Percentiles rank a stretch among this genome's conserved stretches.
phyloP scores from a whole-genome alignment of 2,797 vertebrate species.

The Ispidina picta region DNA sequence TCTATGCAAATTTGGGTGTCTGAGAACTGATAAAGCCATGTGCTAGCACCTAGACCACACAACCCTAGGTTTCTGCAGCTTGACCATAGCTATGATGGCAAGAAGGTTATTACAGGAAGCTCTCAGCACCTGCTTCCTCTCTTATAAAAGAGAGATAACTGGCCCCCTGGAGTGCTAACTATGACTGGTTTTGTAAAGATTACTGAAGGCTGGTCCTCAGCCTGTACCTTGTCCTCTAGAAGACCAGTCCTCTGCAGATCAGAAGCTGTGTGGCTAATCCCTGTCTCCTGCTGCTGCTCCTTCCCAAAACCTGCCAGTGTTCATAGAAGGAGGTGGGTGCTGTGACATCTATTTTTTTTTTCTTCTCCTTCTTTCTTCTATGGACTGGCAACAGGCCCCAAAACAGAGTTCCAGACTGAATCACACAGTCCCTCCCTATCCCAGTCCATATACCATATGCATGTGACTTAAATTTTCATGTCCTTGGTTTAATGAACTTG shows the following conservation, averaged over 20 bases:
- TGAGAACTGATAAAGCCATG: background rate
- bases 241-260: background rate
- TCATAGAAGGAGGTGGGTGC: background rate
- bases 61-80: background rate
- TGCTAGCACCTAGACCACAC: background rate
- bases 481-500: slow-evolving; percentile 27
- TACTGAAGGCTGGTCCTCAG: background rate
- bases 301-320: background rate
- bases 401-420: background rate
- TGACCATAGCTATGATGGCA: fast-evolving
- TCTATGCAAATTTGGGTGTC: background rate
- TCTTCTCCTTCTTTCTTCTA: background rate
- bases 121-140: background rate
- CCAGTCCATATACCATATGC: background rate
- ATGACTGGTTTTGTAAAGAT: background rate
- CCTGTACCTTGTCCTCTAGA: background rate
- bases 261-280: background rate
- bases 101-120: background rate
- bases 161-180: background rate
- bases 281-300: background rate
- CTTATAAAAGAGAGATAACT: background rate
- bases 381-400: background rate
- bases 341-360: background rate
- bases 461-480: background rate
- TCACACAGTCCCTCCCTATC: background rate